Evolutionary conservation across 2,113 vertebrate species (phyloP).

Genomic region (Piprites chloris): DNA sequence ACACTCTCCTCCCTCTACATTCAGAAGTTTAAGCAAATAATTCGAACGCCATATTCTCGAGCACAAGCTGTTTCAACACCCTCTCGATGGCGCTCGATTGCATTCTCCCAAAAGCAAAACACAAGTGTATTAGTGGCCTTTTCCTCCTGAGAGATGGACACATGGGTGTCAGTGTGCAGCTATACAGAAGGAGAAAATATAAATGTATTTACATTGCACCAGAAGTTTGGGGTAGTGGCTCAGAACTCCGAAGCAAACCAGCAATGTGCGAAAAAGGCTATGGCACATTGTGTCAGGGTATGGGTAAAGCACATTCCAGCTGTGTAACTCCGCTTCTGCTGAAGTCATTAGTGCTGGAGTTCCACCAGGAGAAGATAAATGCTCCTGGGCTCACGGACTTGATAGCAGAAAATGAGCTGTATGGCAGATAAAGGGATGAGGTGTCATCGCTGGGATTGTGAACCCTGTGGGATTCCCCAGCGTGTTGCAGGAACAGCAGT

Average conservation of each 20-base stretch:
- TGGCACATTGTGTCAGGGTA: fast-evolving
- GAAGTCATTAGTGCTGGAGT: neutral
- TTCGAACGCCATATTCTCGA: neutral
- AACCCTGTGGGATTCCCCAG: neutral
- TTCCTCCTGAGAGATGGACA: neutral
- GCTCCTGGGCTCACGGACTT: neutral
- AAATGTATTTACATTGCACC: fast-evolving
- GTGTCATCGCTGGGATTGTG: neutral
- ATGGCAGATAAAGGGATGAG: neutral
- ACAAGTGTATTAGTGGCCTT: fast-evolving
- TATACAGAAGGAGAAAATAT: neutral
- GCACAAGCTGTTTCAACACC: neutral
- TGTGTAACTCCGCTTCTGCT: neutral
- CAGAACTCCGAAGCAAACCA: fast-evolving
- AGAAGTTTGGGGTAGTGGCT: neutral
- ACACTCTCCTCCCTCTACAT: neutral
- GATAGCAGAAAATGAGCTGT: neutral
- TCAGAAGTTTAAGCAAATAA: neutral
- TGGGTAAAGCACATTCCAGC: fast-evolving
- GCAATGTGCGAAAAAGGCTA: fast-evolving
- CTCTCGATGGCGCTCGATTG: neutral
- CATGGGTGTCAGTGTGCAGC: neutral
- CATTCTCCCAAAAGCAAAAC: neutral
- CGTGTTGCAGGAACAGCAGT: fast-evolving
- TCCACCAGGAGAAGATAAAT: neutral